Evolutionary conservation across 1,140 invertebrate genomes (phyloP).

Genomic region (Yoshiicerus persimilis): DNA sequence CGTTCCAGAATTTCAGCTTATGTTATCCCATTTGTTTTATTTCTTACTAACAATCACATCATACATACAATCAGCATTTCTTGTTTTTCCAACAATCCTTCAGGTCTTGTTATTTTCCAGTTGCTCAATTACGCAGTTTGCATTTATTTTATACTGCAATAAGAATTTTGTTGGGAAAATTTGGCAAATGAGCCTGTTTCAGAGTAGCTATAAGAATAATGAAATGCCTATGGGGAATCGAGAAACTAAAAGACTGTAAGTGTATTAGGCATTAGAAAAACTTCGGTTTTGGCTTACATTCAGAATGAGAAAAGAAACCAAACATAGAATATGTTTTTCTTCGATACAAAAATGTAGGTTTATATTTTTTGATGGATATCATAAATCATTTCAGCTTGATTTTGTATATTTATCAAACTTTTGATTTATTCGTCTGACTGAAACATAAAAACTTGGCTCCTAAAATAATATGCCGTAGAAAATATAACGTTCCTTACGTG

Average conservation of each 20-base stretch:
- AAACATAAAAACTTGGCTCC: neutral
- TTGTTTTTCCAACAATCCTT: neutral
- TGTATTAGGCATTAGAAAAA: neutral
- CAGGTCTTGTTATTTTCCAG: neutral
- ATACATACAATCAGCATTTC: neutral
- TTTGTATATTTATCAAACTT: neutral
- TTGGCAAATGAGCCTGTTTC: neutral
- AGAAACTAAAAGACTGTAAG: neutral
- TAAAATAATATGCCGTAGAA: neutral
- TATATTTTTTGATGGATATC: conserved; percentile 18
- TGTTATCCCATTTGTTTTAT: neutral
- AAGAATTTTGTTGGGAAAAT: neutral
- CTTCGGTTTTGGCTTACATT: neutral
- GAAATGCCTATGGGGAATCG: neutral
- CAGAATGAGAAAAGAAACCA: neutral
- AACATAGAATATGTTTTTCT: neutral
- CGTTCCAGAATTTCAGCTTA: neutral
- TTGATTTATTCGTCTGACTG: neutral
- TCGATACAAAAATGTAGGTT: neutral
- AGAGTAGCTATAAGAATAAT: neutral
- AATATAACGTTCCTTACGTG: neutral
- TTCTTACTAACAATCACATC: neutral
- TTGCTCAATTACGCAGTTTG: neutral
- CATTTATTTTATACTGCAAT: neutral
- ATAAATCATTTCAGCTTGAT: conserved; percentile 23